Evolutionary conservation across 2,113 vertebrate species (phyloP).

Genomic region (Cnemophilus loriae): DNA sequence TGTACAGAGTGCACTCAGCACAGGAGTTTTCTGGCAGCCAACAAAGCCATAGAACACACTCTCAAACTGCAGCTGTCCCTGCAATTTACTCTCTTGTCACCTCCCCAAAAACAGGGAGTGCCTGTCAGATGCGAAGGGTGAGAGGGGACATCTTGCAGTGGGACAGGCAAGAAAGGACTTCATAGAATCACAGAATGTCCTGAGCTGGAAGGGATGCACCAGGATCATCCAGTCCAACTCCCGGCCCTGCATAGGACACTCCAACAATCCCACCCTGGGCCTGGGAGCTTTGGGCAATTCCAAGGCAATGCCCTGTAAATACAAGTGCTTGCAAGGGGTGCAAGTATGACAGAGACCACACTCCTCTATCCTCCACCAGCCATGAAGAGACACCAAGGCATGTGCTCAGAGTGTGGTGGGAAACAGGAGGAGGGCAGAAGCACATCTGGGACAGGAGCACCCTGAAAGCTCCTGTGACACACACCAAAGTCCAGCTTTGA

Average conservation of each 20-base stretch:
- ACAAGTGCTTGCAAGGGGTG: neutral
- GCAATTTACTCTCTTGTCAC: neutral
- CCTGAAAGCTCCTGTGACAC: neutral
- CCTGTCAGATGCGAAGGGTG: neutral
- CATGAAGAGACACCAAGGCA: neutral
- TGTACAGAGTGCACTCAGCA: neutral
- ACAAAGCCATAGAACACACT: neutral
- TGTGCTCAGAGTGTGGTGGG: neutral
- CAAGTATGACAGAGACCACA: neutral
- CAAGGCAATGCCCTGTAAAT: neutral
- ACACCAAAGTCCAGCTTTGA: neutral
- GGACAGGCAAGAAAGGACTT: neutral
- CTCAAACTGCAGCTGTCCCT: neutral
- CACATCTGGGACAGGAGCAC: neutral
- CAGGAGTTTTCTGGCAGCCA: neutral
- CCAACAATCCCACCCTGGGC: neutral
- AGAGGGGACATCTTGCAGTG: neutral
- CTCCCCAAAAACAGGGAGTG: neutral
- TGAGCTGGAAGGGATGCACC: neutral
- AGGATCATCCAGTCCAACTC: neutral
- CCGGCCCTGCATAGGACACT: neutral
- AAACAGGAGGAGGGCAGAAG: neutral
- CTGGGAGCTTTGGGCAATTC: accelerated
- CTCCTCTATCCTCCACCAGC: neutral
- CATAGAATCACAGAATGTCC: neutral